Base-by-base conservation (phyloP, 2,797 vertebrate genomes). In the Channa striata region DNA sequence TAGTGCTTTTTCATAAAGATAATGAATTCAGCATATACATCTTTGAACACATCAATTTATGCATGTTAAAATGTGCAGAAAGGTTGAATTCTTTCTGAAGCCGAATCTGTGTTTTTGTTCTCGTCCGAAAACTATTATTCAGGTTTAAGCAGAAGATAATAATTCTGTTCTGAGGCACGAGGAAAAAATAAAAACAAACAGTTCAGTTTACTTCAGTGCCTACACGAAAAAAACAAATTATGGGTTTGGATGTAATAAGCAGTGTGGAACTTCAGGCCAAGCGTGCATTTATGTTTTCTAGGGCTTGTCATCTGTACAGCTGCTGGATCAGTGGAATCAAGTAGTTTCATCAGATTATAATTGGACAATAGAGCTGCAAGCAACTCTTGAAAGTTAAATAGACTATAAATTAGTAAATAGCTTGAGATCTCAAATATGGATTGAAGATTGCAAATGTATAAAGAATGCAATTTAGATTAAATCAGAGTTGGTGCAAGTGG, bases 301-400 rank as follows among this genome's bases (percentile, higher is more conserved):
- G 16, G 50, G n/a, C 37, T 48, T 3, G 19, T 70, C 40, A 20
- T 71, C 20, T 47, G 16, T 68, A 47, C 33, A 44, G 44, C 17
- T 42, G 50, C 9, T 59, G 53, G 46, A 60, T 50, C n/a, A 2
- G 8, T 42, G 16, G 70, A 71, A 80, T 78, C 49, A 72, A 67
- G 75, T 62, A 54, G 8, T 59, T 40, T 61, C 33, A 57, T 49
- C 42, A 58, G 58, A n/a, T 59, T 54, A 20, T 49, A 34, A 59
- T 19, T 34, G 16, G 25, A 49, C n/a, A 65, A 39, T 2, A n/a
- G 23, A 50, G 19, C 58, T 63, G n/a, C 19, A 10, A 36, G 11
- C 13, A 0, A 39, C 25, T 57, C 2, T 21, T 56, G 48, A 21
- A 44, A 43, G 30, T 25, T 51, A 2, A 62, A 58, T 3, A 9